Conservation (phyloP, 2,888 invertebrate genomes). For the Cyclophora albipunctata region DNA sequence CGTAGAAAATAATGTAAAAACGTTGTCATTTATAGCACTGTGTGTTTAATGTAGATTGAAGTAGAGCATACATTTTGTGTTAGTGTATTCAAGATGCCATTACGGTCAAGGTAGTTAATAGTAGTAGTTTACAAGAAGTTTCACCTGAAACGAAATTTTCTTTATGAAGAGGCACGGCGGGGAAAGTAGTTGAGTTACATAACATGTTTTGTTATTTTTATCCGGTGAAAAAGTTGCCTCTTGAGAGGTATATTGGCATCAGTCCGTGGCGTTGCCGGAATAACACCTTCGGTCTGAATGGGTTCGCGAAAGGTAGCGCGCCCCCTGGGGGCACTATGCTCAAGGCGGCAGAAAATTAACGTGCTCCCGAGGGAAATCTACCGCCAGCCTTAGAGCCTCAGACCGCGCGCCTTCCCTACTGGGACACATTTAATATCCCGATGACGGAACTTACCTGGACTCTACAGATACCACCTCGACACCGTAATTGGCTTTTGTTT, state of each 20-base stretch:
- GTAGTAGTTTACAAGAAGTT: too few species aligned
- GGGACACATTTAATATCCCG: constrained; percentile 68
- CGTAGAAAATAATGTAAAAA: too few species aligned
- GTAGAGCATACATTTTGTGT: too few species aligned
- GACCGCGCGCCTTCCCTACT: constrained; percentile 49
- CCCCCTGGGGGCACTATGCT: constrained; percentile 81
- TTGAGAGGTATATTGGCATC: constrained; percentile 59
- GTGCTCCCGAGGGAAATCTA: constrained; percentile 80
- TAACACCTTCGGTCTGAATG: constrained; percentile 74
- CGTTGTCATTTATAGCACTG: too few species aligned
- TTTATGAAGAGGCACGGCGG: neutral
- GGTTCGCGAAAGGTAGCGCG: constrained; percentile 72
- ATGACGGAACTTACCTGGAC: constrained; percentile 14
- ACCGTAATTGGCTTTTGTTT: neutral
- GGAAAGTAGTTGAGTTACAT: constrained; percentile 13
- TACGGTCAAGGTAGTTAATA: too few species aligned
- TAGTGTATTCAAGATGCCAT: too few species aligned
- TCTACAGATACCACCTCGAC: neutral
- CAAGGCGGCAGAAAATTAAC: constrained; percentile 87
- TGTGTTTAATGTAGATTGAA: too few species aligned
- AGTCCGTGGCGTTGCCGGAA: constrained; percentile 65
- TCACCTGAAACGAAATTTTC: too few species aligned
- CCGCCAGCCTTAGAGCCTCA: constrained; percentile 71
- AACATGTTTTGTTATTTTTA: constrained; percentile 45
- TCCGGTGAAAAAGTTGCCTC: constrained; percentile 57